Base-by-base conservation (phyloP, 2,113 vertebrate genomes). In the Gulo gulo region DNA sequence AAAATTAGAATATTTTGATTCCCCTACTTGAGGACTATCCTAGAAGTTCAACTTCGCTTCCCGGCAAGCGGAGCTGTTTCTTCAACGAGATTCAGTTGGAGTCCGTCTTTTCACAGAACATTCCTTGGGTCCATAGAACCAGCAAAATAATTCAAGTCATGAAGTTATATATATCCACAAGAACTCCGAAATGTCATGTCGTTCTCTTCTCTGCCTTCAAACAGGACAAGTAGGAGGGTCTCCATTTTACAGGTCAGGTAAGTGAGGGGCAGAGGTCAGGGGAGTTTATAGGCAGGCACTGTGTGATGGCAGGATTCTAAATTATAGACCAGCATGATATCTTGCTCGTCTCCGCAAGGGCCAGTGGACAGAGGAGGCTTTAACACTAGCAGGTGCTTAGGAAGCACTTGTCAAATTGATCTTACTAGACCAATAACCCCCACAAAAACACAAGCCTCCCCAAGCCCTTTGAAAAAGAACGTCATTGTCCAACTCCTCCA, bases 401-500 rank as follows among this genome's bases (percentile, higher is more conserved):
- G 10, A 29, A 42, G 13, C 45, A 4, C 36, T 57, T 50, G 3
- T 36, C 63, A 26, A 34, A 55, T 23, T 29, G 18, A 65, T 73
- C 10, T 94, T 8, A 20, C 8, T 26, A 65, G 14, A 52, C 50
- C 36, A n/a, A 21, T 36, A 61, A 78, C 11, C 11, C 67, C 21
- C 7, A 7, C 42, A 74, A 45, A 90, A 83, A 50, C 4, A 65
- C 6, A 6, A 52, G 29, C 10, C 5, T 86, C 80, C n/a, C 11
- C 10, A 11, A 78, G 73, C 2, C 8, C 23, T 52, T 63, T 42
- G 50, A n/a, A 74, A 87, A 91, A 8, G 20, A 81, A 20, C 23
- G 7, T 1, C 14, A 1, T 11, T n/a, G 16, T 29, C 57, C 29
- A 79, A 2, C 4, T 47, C 45, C 36, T 29, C 36, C 0, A 7